Evolutionary conservation across 2,797 vertebrate species (phyloP).

Genomic region (Orientallactaga sibirica): DNA sequence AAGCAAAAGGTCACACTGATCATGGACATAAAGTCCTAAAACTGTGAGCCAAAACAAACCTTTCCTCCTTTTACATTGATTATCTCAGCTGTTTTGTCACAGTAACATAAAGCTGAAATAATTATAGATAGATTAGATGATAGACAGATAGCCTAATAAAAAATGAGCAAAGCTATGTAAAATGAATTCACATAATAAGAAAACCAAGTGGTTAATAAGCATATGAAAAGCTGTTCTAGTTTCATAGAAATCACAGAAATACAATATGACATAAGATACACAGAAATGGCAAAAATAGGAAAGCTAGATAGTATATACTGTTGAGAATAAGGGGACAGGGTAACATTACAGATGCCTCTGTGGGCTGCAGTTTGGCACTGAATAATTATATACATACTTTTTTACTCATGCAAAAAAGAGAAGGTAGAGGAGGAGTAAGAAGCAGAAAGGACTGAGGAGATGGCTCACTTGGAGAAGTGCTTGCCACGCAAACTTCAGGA

Average conservation of each 20-base stretch:
- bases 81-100: not conserved
- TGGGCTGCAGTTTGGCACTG: not conserved
- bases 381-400: not conserved
- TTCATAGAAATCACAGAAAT: slow-evolving; percentile 17
- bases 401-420: not conserved
- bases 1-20: not conserved
- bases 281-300: not conserved
- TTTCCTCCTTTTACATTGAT: not conserved
- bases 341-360: not conserved
- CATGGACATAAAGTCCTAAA: not conserved
- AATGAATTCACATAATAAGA: not conserved
- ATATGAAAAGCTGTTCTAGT: not conserved
- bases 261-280: not conserved
- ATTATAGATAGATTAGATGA: not conserved
- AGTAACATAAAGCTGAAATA: not conserved
- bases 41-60: not conserved
- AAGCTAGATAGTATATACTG: not conserved
- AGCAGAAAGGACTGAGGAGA: not conserved
- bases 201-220: not conserved
- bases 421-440: not conserved
- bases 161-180: not conserved
- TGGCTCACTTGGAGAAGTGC: too few relatives aligned
- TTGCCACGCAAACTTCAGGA: too few relatives aligned
- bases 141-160: not conserved
- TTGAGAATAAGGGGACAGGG: not conserved